phyloP scores from a whole-genome alignment of 2,113 vertebrate species.

The Melierax canorus region DNA sequence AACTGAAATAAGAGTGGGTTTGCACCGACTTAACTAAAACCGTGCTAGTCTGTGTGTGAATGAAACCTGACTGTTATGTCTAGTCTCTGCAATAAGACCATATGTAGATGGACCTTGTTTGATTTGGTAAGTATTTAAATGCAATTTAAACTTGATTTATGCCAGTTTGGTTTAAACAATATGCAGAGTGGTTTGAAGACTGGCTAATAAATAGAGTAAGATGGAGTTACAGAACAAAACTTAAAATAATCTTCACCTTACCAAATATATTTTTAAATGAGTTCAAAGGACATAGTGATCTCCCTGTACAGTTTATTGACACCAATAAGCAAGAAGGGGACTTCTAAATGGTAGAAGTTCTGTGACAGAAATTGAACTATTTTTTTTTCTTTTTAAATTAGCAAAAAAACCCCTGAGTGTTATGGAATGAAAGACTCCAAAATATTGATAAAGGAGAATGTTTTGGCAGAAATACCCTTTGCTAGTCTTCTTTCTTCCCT shows the following conservation, averaged over 20 bases:
- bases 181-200: background rate
- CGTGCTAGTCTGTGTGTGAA: background rate
- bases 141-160: background rate
- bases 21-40: background rate
- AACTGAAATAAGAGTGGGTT: background rate
- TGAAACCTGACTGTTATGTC: background rate
- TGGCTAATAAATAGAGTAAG: background rate
- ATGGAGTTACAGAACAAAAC: background rate
- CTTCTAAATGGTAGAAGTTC: background rate
- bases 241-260: background rate
- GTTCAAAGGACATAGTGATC: background rate
- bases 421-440: background rate
- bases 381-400: background rate
- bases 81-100: background rate
- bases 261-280: background rate
- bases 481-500: background rate
- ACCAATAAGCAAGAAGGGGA: background rate
- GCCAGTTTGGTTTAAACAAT: background rate
- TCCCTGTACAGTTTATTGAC: background rate
- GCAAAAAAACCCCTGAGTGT: background rate
- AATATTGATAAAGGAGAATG: background rate
- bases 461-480: background rate
- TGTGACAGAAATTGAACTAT: background rate
- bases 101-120: background rate
- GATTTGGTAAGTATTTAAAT: background rate